Base-by-base conservation (phyloP, 2,888 invertebrate genomes). In the Tetanocera ferruginea region DNA sequence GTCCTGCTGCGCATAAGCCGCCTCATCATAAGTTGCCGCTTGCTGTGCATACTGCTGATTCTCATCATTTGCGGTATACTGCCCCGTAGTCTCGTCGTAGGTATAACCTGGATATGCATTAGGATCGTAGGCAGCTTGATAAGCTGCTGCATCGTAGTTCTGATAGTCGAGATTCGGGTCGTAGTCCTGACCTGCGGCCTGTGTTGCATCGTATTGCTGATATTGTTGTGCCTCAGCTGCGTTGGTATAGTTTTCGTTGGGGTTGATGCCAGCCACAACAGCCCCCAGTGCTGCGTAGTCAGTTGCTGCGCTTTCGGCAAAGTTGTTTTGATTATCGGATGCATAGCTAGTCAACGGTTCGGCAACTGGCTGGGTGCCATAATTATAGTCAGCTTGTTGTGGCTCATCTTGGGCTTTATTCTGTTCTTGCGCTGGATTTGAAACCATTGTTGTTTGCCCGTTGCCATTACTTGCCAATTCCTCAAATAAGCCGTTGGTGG, bases 61-160 rank as follows among this genome's bases (percentile, higher is more conserved):
- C 5, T 86, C 84, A 82, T 87, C 87, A 73, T 85, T 84, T 76
- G 88, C 87, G 51, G 85, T 85, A 37, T 87, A 88, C 78, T 87
- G 85, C 9, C 87, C 88, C 8, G 84, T 88, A 23, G 86, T 79
- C 82, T 88, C 88, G 43, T 87, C 87, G 81, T 89, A 90, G 78
- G 86, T 86, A 76, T 89, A 90, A 37, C 88, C 87, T 28, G 88
- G 87, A 81, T 89, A 89, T 51, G 85, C 83, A 76, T 84, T 87
- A 37, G 86, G 84, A 83, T 87, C 89, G 80, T 88, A 88, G 25
- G 80, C 81, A 60, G 79, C 80, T 77, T 80, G 81, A 76, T 87
- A 88, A 52, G 87, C 86, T 8, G 84, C 76, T 3, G 85, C 83
- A 80, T 88, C 88, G 79, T 89, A 90, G 79, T 88, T 87, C 71